These are phyloP conservation scores for Sciurus carolinensis DNA, from an alignment of 2,797 vertebrate species.

Conservation along the genomic window DNA sequence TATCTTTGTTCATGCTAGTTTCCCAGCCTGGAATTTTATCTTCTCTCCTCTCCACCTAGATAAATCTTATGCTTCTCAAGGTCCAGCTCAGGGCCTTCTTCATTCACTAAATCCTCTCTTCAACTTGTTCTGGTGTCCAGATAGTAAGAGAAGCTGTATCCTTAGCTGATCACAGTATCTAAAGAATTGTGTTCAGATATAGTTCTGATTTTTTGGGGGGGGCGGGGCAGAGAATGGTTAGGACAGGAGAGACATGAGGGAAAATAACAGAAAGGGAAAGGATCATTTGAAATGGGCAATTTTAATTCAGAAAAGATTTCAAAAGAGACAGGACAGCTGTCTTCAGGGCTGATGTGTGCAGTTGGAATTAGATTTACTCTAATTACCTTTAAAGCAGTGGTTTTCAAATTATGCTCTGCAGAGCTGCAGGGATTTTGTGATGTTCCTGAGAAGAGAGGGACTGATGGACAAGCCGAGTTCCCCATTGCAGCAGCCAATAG, in stretches of 20 bases:
- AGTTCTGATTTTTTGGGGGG: not conserved
- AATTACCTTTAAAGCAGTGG: constrained; percentile 57
- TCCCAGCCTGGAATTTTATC: constrained; percentile 49
- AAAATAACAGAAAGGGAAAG: constrained; percentile 44
- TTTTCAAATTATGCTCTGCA: constrained; percentile 55
- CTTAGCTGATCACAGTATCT: constrained; percentile 25
- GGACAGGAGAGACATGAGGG: not conserved
- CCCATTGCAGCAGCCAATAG: constrained; percentile 3
- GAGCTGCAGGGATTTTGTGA: constrained; percentile 18
- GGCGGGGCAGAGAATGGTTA: constrained; percentile 7
- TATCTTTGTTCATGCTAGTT: constrained; percentile 46
- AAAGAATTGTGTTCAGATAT: constrained; percentile 58
- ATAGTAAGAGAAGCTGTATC: constrained; percentile 13
- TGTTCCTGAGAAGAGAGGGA: not conserved
- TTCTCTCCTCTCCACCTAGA: not conserved
- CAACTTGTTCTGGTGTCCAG: not conserved
- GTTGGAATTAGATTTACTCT: constrained; percentile 69
- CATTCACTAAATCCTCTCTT: constrained; percentile 45
- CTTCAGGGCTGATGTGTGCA: constrained; percentile 41
- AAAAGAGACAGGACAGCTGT: constrained; percentile 27
- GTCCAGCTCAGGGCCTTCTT: constrained; percentile 45
- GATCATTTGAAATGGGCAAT: constrained; percentile 64
- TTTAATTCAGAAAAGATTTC: constrained; percentile 68
- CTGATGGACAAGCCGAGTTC: not conserved
- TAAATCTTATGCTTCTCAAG: not conserved